A percentile compares a stretch with the other conserved stretches of the same genome.
Evolutionary conservation across 2,113 vertebrate species (phyloP).

Genomic region (Kryptolebias marmoratus): DNA sequence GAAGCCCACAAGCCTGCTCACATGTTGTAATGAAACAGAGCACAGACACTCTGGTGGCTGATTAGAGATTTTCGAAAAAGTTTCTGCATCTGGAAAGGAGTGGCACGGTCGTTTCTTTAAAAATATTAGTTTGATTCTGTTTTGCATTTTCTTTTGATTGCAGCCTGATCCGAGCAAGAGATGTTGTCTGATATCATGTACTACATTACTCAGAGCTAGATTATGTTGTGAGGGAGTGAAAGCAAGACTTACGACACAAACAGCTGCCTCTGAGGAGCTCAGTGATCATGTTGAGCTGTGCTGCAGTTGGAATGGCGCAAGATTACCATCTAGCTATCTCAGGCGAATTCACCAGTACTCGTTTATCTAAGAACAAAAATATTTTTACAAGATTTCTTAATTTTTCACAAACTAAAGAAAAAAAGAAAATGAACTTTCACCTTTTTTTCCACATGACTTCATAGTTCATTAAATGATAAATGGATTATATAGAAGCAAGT

Average conservation of each 20-base stretch:
- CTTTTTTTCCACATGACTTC: conserved; percentile 51
- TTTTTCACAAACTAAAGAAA: conserved; percentile 13
- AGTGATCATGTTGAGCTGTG: conserved; percentile 5
- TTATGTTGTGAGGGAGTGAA: conserved; percentile 25
- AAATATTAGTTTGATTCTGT: conserved; percentile 59
- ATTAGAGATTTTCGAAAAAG: conserved; percentile 63
- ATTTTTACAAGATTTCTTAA: conserved; percentile 12
- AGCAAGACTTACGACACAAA: conserved; percentile 24
- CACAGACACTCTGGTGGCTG: conserved; percentile 60
- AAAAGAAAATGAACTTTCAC: conserved; percentile 22
- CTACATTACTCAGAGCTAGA: conserved; percentile 27
- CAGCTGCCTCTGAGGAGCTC: conserved; percentile 10
- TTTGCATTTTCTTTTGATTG: conserved; percentile 64
- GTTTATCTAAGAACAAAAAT: conserved; percentile 10
- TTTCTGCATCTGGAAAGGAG: conserved; percentile 67
- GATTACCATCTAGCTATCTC: neutral
- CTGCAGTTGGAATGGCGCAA: conserved; percentile 3
- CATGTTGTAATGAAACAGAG: conserved; percentile 46
- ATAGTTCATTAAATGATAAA: conserved; percentile 45
- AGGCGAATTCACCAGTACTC: conserved; percentile 1
- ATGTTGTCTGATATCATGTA: conserved; percentile 54
- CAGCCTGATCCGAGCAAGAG: conserved; percentile 40
- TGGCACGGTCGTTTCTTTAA: conserved; percentile 52
- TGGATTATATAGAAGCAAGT: conserved; percentile 31
- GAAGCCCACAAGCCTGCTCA: conserved; percentile 42